Percentiles rank a stretch among this genome's conserved stretches.
Conservation (phyloP, 2,113 vertebrate species). For the Machaerirhynchus nigripectus region DNA sequence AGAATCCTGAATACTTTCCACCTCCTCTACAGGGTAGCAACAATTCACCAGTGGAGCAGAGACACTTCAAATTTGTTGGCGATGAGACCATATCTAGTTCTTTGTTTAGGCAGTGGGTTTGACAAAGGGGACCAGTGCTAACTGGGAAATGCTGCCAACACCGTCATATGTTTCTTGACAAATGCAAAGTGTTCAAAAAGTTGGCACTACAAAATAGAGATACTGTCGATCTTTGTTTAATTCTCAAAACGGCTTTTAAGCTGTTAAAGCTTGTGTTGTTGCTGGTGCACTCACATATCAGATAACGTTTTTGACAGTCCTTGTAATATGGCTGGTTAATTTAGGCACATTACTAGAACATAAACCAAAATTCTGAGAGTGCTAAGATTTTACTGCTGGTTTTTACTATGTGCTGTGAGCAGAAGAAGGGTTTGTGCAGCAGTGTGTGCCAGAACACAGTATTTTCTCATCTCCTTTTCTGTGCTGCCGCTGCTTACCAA, state of each 20-base stretch:
- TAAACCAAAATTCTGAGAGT: neutral
- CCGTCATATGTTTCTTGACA: conserved; percentile 51
- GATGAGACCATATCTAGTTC: neutral
- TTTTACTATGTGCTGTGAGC: neutral
- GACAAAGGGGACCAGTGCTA: neutral
- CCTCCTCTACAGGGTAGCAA: neutral
- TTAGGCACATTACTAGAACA: neutral
- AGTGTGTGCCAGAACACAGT: neutral
- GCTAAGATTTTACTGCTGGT: neutral
- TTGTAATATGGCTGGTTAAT: neutral
- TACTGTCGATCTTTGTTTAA: conserved; percentile 30
- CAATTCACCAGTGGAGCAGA: conserved; percentile 12
- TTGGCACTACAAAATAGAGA: conserved; percentile 43
- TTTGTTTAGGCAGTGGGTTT: neutral
- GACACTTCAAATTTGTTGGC: neutral
- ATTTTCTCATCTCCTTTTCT: neutral
- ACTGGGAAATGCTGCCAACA: conserved; percentile 1
- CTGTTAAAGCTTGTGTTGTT: conserved; percentile 24
- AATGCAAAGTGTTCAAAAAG: conserved; percentile 40
- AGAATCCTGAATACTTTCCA: neutral
- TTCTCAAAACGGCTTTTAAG: neutral
- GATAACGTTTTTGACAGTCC: neutral
- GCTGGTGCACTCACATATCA: neutral
- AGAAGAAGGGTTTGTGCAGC: neutral
- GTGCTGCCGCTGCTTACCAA: neutral